Evolutionary conservation across 2,888 invertebrate species (phyloP).

Genomic region (Latrodectus hesperus): DNA sequence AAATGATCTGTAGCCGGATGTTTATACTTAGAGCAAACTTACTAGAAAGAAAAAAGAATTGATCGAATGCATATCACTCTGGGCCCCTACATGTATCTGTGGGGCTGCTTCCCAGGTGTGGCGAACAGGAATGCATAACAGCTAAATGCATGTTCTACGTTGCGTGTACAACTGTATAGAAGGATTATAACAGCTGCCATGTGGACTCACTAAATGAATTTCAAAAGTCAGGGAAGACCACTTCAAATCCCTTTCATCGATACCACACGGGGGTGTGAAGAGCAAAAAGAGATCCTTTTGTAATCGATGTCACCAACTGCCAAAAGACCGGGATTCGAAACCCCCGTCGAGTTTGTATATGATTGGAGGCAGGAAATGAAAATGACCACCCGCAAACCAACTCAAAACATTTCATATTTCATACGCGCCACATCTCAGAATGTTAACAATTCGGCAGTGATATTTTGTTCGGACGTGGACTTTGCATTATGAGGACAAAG

Average conservation of each 20-base stretch:
- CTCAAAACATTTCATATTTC: slow-evolving; percentile 61
- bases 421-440: background rate
- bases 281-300: background rate
- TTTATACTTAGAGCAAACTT: too few relatives aligned
- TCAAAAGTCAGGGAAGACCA: slow-evolving; percentile 60
- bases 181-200: slow-evolving; percentile 60
- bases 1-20: too few relatives aligned
- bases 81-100: too few relatives aligned
- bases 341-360: slow-evolving; percentile 4
- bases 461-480: background rate
- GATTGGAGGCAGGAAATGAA: slow-evolving; percentile 43
- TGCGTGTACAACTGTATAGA: slow-evolving; percentile 51
- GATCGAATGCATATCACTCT: too few relatives aligned
- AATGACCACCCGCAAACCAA: slow-evolving; percentile 56
- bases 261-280: slow-evolving; percentile 14
- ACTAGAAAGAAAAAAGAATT: too few relatives aligned
- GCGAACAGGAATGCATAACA: slow-evolving; percentile 20
- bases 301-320: slow-evolving; percentile 57
- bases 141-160: slow-evolving; percentile 21
- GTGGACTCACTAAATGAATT: slow-evolving; percentile 59
- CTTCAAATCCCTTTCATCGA: slow-evolving; percentile 56
- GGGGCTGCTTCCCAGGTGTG: background rate
- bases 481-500: slow-evolving; percentile 17
- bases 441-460: slow-evolving; percentile 37
- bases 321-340: slow-evolving; percentile 29